Base-by-base conservation (phyloP, 2,113 vertebrate genomes). In the Promerops cafer region DNA sequence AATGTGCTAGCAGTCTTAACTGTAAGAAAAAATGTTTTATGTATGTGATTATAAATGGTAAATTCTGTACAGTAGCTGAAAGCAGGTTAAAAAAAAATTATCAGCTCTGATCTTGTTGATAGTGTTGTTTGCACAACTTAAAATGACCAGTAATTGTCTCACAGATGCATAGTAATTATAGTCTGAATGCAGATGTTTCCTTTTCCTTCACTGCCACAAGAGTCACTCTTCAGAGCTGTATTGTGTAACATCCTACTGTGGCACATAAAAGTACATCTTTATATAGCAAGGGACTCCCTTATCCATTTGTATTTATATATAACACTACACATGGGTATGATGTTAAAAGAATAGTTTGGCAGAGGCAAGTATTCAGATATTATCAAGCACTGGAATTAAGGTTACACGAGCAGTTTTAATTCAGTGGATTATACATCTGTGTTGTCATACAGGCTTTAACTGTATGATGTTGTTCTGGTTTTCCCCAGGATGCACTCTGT, bases 161-260 rank as follows among this genome's bases (percentile, higher is more conserved):
- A 42, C 53, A 89, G 83, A 93, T 71, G 64, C 37, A n/a, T 35
- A 92, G 89, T 78, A 81, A 93, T 90, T 90, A 75, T 40, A 56
- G 57, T 52, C 75, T 87, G 91, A 93, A 79, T 87, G 95, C 97
- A 97, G 95, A 96, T 96, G 95, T 95, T 97, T 97, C 97, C 97
- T 95, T 92, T 97, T 97, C 95, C 96, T 97, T 93, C 21, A 39
- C 68, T 90, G 79, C 89, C 50, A 45, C 22, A 37, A 45, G 84
- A 94, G 63, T 84, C 83, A 75, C 47, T 91, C 89, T 53, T 77
- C 23, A 59, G 86, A 65, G 49, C 2, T 91, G 64, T 40, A 94
- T 95, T 96, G 90, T 93, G 92, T 86, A 89, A 92, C 87, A 94
- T 96, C 95, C 94, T 96, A 83, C 95, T 82, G 78, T 78, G n/a